Base-by-base conservation (phyloP, 23 tunicate species). In the Halocynthia roretzi region DNA sequence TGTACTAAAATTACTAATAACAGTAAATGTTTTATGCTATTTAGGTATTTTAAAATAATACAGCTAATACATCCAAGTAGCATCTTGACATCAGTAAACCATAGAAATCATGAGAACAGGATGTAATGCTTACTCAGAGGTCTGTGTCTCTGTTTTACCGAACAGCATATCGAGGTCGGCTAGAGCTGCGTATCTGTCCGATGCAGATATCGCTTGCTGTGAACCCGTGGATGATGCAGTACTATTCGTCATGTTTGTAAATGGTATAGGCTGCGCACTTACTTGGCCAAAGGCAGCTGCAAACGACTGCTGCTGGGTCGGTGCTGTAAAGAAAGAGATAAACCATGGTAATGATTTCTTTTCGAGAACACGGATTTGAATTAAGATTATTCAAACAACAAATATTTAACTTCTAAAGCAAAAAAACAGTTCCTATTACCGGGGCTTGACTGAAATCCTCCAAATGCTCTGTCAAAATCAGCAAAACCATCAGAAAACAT, bases 151-250 rank as follows among this genome's bases (percentile, higher is more conserved):
- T 12, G 71, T 67, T 10, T 67, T 67, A 67, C 31, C 31, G 19
- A 15, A 74, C 10, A 22, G 49, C 62, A 52, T 20, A 54, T 74
- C 78, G 12, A 92, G 71, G 55, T 86, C 92, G 44, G 78, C 83
- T 6, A 92, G 86, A 20, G 90, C 98, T 17, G 98, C 92, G 75
- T 92, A 92, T 70, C 83, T 92, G 58, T 92, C 92, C 8, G 82
- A n/a, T 31, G 85, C 64, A 20, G 55, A 55, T 9, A 80, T 72
- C 1, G 73, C 21, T 48, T 75, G 53, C 66, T 40, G 21, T 56
- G n/a, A 8, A 22, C 20, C 56, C 8, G 64, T 52, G 8, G 62
- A 54, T 31, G 44, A 31, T 31, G 44, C 44, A 50, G 54, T 74
- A 22, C 70, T 48, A 10, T 19, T 50, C 20, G 63, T 48, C 22